phyloP scores from a whole-genome alignment of 2,797 vertebrate genomes.

The Enteromius afrohamiltoni region DNA sequence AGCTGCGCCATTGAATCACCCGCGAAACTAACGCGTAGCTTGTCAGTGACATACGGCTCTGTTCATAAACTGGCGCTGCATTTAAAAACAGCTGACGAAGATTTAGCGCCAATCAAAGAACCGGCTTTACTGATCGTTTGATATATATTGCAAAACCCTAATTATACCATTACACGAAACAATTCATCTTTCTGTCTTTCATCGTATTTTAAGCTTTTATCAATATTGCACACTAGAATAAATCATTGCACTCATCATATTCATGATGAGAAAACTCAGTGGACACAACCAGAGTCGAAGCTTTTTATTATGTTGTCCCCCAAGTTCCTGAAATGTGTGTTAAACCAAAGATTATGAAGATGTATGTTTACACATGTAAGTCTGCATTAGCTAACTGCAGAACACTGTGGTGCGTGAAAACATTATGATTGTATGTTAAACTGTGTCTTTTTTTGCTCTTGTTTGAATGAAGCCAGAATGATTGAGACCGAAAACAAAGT shows the following conservation, averaged over 20 bases:
- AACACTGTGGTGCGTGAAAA: slow-evolving; percentile 27
- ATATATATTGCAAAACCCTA: no score
- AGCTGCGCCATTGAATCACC: no score
- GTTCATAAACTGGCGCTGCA: no score
- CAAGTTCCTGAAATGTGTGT: slow-evolving; percentile 2
- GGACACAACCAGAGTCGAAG: slow-evolving; percentile 33
- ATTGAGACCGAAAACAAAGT: slow-evolving; percentile 9
- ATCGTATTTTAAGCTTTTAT: not conserved
- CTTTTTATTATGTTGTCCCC: not conserved
- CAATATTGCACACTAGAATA: slow-evolving; percentile 22
- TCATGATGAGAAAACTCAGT: slow-evolving; percentile 20
- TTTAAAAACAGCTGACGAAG: no score
- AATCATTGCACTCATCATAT: slow-evolving; percentile 8
- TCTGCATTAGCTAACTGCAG: not conserved
- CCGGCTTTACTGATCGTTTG: no score
- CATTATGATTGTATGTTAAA: slow-evolving; percentile 35
- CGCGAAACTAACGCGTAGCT: no score
- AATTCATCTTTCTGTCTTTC: not conserved
- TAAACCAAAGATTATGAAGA: slow-evolving; percentile 25
- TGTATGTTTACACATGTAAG: slow-evolving; percentile 11
- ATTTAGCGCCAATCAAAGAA: no score
- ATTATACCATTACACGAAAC: not conserved
- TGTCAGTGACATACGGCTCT: no score
- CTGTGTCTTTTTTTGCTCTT: not conserved
- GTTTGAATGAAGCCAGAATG: slow-evolving; percentile 10